Evolutionary conservation across 2,888 invertebrate genomes (phyloP).

Genomic region (Dendrolimus pini): DNA sequence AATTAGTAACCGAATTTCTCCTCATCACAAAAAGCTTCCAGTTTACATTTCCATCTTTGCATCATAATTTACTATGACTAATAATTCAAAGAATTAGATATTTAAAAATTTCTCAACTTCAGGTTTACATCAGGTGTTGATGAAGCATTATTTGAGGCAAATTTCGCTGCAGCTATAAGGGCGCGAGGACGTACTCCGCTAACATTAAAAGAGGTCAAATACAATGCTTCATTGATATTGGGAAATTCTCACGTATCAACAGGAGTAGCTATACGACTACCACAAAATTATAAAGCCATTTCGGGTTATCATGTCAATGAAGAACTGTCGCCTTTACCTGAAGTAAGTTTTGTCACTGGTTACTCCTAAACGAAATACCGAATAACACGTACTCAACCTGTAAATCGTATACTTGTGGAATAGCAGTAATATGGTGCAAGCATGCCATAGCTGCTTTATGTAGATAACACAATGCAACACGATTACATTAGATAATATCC

Average conservation of each 20-base stretch:
- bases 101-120: background rate
- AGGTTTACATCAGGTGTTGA: background rate
- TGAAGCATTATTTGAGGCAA: background rate
- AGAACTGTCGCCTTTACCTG: slow-evolving; percentile 17
- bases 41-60: too few relatives aligned
- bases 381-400: too few relatives aligned
- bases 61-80: too few relatives aligned
- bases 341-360: slow-evolving; percentile 11
- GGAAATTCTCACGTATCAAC: slow-evolving; percentile 1
- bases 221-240: slow-evolving; percentile 1
- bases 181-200: background rate
- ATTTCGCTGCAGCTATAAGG: background rate
- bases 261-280: background rate
- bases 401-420: too few relatives aligned
- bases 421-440: too few relatives aligned
- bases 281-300: slow-evolving; percentile 10
- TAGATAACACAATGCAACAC: too few relatives aligned
- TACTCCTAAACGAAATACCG: too few relatives aligned
- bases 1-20: too few relatives aligned
- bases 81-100: too few relatives aligned
- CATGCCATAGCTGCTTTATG: too few relatives aligned
- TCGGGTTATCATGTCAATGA: slow-evolving; percentile 22
- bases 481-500: too few relatives aligned
- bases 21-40: too few relatives aligned
- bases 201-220: background rate